Base-by-base conservation (phyloP, 2,797 vertebrate genomes). In the Benthosema pterotum region DNA sequence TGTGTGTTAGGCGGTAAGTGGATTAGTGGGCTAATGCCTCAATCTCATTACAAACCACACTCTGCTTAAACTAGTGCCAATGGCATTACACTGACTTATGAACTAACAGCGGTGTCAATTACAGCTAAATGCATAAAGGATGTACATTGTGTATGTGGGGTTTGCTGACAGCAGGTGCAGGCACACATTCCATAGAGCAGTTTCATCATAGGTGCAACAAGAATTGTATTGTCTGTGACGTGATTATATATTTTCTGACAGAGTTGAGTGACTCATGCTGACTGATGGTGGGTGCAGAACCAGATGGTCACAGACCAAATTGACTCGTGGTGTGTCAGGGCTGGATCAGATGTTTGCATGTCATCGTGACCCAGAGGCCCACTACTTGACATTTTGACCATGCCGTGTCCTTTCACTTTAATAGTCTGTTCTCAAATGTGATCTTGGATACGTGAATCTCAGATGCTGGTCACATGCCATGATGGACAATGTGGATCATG, bases 21-120 rank as follows among this genome's bases (percentile, higher is more conserved):
- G 87, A 90, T 91, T 89, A 89, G 59, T 5, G 15, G 58, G 67
- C 57, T 85, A 83, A 89, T 86, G 58, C 84, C 74, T 83, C 79
- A 89, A 88, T 89, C 89, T 57, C 74, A 85, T 90, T 87, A 90
- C 79, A 78, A 66, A 66, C 67, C 78, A 61, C 42, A 17, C 76
- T 75, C 69, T 4, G 48, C 67, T 77, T 69, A 77, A 86, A 80
- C 57, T 64, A 47, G 60, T 14, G 1, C 49, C 3, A 3, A 57
- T 75, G 73, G 51, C 69, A 60, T 84, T 63, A 51, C 56, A 50
- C 61, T 25, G 64, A 74, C 52, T 67, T 66, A 11, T 14, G 19
- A 43, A 52, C 57, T 57, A 74, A 72, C 25, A 50, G 5, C 46
- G 49, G 19, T 17, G 59, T 69, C 16, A 17, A 22, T 69, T 59